Base-by-base conservation (phyloP, 2,113 vertebrate genomes). In the Pitta sordida region DNA sequence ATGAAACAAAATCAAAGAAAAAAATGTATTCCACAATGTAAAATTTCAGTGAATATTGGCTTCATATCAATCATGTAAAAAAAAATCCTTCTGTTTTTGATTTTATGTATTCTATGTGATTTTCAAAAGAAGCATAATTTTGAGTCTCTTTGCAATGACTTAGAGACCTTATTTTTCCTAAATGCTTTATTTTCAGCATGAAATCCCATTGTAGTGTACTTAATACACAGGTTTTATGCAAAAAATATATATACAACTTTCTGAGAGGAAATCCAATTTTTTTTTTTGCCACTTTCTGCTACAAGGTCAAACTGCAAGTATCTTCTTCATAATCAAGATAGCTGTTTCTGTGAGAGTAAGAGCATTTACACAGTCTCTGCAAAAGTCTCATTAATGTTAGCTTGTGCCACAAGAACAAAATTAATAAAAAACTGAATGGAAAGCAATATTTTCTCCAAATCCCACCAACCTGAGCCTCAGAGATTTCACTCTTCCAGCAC, bases 241-340 rank as follows among this genome's bases (percentile, higher is more conserved):
- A 0, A 85, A 87, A 89, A n/a, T n/a, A 17, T 30, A 58, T 34
- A 20, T 0, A 1, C 2, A 7, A 7, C 51, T 32, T 58, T 71
- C 37, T 81, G 21, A 86, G 62, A 71, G 20, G 76, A 59, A 82
- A 75, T 15, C 13, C n/a, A n/a, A n/a, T n/a, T n/a, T 20, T 30
- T 7, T 65, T 83, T 91, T 53, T 64, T 63, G 16, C 9, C 52
- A 15, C 29, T 81, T 68, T 19, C n/a, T 2, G 1, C 39, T 65
- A 59, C 48, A 93, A 77, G 13, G 70, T 86, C 69, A 64, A 59
- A 67, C 27, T 46, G 46, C 51, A 92, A 80, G 58, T 58, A 83
- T 32, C 53, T 69, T 76, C 11, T 21, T 79, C 34, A 29, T 58
- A 59, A 80, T 41, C n/a, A 60, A 74, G 60, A 37, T 74, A 87